Percentiles rank a stretch among this genome's conserved stretches.
These are phyloP conservation scores for Xenops minutus DNA, from an alignment of 2,797 vertebrate species.

Conservation along the genomic window DNA sequence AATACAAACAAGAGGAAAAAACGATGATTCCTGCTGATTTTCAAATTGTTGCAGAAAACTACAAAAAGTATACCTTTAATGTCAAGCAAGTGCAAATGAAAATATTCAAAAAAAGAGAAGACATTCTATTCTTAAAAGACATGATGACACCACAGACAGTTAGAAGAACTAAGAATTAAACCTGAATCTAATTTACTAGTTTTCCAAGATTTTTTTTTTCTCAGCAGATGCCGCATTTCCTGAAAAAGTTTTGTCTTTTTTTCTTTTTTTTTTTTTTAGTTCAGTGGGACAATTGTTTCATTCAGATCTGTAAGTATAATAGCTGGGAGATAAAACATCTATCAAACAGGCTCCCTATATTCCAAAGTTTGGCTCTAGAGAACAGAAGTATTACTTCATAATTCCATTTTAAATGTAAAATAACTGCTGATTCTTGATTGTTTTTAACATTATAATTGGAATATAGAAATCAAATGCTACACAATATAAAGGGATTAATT, in stretches of 20 bases:
- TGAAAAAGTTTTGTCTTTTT: neutral
- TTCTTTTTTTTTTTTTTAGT: neutral
- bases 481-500: neutral
- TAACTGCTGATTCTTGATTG: neutral
- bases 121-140: neutral
- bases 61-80: neutral
- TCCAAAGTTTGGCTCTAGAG: neutral
- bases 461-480: neutral
- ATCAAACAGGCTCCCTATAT: neutral
- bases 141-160: neutral
- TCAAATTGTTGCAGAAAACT: neutral
- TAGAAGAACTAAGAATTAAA: neutral
- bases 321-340: neutral
- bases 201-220: neutral
- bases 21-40: neutral
- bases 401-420: neutral
- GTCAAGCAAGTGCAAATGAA: neutral
- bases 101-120: neutral
- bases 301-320: neutral
- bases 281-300: neutral
- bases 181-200: rapidly evolving
- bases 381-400: neutral
- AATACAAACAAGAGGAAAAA: neutral
- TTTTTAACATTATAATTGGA: neutral
- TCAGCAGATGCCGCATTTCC: neutral